Base-by-base conservation (phyloP, 2,797 vertebrate species). In the Chromis chromis region DNA sequence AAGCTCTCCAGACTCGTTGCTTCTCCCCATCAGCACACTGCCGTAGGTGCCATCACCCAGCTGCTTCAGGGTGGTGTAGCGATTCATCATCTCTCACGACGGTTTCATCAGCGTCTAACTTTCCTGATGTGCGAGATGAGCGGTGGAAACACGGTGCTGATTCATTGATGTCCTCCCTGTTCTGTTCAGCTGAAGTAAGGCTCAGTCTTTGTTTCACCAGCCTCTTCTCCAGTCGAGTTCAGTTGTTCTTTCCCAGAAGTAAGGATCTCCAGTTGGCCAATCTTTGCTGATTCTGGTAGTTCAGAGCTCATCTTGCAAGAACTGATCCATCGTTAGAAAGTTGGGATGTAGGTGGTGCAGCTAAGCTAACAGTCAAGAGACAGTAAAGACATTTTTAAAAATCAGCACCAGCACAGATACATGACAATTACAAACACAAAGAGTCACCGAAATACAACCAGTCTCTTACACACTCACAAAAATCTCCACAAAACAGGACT, bases 41-140 rank as follows among this genome's bases (percentile, higher is more conserved):
- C 98, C 98, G 0, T 99, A 99, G 40, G 98, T 99, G 79, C 98
- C 98, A 22, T 99, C 97, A 8, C 98, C 98, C 67, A 99, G 82
- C 81, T 98, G 97, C 84, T 91, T 96, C 93, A 98, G 94, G 49
- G 96, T 97, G 22, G 97, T 98, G 73, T 99, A 99, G 33, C 97
- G 97, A 83, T 99, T 99, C 98, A 99, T 98, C 91, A 80, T 92
- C 72, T 40, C 87, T 91, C 71, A 88, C 46, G 49, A 22, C 1
- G 66, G 53, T 86, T 60, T 88, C 76, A 91, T 90, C 82, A 48
- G 84, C 57, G 71, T 74, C 49, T 70, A 76, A 72, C 58, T 71
- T 73, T 74, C 49, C 57, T 52, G 56, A 50, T 59, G 54, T 21
- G 2, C 50, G 27, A 61, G 62, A 62, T 10, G 21, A 55, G 44